phyloP scores from a whole-genome alignment of 2,888 invertebrate genomes.

The Drosophila vallismaia region DNA sequence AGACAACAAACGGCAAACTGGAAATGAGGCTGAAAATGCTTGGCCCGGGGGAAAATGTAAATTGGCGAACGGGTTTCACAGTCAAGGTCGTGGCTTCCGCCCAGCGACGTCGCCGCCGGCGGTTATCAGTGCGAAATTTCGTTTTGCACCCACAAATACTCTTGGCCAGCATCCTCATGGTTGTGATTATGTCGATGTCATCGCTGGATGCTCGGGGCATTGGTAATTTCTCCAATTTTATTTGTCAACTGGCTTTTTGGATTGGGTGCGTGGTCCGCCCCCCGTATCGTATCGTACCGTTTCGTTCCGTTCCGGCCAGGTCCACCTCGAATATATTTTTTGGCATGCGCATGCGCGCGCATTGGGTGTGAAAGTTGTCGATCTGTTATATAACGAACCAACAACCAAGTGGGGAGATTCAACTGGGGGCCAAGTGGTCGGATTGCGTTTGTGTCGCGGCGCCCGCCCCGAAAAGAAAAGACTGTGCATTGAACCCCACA shows the following conservation, averaged over 20 bases:
- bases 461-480: slow-evolving; percentile 5
- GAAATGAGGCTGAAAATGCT: slow-evolving; percentile 57
- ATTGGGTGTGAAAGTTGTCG: slow-evolving; percentile 78
- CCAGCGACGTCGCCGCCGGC: slow-evolving; percentile 24
- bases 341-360: slow-evolving; percentile 48
- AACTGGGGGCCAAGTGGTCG: slow-evolving; percentile 17
- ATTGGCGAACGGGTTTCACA: slow-evolving; percentile 70
- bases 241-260: slow-evolving; percentile 39
- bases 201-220: slow-evolving; percentile 64
- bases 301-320: slow-evolving; percentile 1
- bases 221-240: slow-evolving; percentile 70
- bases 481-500: slow-evolving; percentile 75
- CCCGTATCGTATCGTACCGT: background rate
- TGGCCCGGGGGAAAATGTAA: slow-evolving; percentile 66
- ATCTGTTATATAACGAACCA: slow-evolving; percentile 71
- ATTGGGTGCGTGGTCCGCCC: slow-evolving; percentile 17
- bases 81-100: slow-evolving; percentile 80
- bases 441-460: slow-evolving; percentile 4
- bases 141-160: slow-evolving; percentile 22
- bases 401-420: slow-evolving; percentile 3
- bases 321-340: slow-evolving; percentile 24
- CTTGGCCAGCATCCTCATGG: slow-evolving; percentile 37
- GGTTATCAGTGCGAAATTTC: slow-evolving; percentile 50
- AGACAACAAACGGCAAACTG: slow-evolving; percentile 44
- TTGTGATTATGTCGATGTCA: slow-evolving; percentile 62